Conservation (phyloP, 2,113 vertebrate genomes). For the Campylomormyrus numenius region DNA sequence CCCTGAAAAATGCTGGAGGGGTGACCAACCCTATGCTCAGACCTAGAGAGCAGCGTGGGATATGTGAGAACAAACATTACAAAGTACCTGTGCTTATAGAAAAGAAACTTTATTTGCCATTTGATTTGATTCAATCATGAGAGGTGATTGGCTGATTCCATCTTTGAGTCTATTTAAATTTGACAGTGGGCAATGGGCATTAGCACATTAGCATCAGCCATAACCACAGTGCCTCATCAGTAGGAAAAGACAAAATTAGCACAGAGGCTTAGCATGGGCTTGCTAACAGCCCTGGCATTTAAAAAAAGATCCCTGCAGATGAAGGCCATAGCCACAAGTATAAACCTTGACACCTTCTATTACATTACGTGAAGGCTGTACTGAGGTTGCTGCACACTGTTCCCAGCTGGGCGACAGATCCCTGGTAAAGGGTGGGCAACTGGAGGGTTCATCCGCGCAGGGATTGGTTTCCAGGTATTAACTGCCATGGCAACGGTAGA, state of each 20-base stretch:
- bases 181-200: not conserved
- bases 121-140: not conserved
- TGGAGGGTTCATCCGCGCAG: constrained; percentile 23
- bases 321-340: not conserved
- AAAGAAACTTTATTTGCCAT: not conserved
- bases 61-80: not conserved
- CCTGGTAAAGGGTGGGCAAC: constrained; percentile 30
- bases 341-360: not conserved
- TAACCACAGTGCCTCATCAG: not conserved
- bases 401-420: constrained; percentile 18
- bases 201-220: not conserved
- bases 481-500: constrained; percentile 35
- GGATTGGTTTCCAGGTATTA: not conserved
- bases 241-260: not conserved
- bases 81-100: not conserved
- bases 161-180: not conserved
- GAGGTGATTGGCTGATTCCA: not conserved
- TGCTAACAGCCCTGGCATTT: not conserved
- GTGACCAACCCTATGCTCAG: not conserved
- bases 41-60: not conserved
- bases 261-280: not conserved
- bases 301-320: not conserved
- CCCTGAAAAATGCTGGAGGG: not conserved
- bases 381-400: not conserved
- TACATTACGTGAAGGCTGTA: not conserved